Evolutionary conservation across 1,140 invertebrate species (phyloP).

Genomic region (Papilio polyxenes): DNA sequence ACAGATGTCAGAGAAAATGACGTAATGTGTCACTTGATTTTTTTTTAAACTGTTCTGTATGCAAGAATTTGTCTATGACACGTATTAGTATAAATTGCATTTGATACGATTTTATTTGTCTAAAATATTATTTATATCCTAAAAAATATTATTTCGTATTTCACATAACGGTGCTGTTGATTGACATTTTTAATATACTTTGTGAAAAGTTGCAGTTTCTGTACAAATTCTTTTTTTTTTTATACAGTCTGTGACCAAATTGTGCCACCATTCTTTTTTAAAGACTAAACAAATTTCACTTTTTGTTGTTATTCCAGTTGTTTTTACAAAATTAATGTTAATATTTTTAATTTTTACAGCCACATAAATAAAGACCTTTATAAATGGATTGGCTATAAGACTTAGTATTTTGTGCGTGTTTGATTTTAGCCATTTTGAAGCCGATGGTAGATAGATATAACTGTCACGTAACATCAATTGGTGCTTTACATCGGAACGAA

Average conservation of each 20-base stretch:
- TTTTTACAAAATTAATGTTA: background rate
- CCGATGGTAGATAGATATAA: too few relatives aligned
- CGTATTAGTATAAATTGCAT: background rate
- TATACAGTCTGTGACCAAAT: background rate
- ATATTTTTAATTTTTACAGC: background rate
- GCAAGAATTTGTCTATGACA: background rate
- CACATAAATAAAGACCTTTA: too few relatives aligned
- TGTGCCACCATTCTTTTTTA: background rate
- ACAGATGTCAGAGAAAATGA: too few relatives aligned
- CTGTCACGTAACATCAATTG: too few relatives aligned
- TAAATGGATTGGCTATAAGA: too few relatives aligned
- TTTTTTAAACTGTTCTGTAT: background rate
- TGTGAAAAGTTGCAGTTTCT: background rate
- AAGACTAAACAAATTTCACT: background rate
- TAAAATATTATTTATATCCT: background rate
- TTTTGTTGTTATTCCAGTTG: background rate
- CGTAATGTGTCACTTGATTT: background rate
- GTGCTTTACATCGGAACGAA: too few relatives aligned
- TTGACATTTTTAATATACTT: background rate
- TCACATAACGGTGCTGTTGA: background rate
- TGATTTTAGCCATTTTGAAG: too few relatives aligned
- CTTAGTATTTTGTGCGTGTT: too few relatives aligned
- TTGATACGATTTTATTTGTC: constrained; percentile 1
- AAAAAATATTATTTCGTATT: background rate
- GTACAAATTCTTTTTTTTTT: background rate